Percentiles rank a stretch among this genome's conserved stretches.
These are phyloP conservation scores for Lapara coniferarum DNA, from an alignment of 2,888 invertebrate species.

Conservation along the genomic window DNA sequence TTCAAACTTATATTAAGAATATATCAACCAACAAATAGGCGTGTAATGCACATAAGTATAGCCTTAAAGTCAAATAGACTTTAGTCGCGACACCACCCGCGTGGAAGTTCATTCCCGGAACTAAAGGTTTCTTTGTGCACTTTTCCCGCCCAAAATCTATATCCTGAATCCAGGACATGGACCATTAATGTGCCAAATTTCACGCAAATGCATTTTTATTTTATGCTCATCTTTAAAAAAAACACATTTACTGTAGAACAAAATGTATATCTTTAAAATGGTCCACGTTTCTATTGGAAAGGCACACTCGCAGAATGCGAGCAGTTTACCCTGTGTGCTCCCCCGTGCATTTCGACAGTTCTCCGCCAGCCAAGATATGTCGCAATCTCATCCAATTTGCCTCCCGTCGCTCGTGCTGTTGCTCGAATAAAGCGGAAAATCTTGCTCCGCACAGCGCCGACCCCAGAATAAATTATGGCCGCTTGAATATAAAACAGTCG, in stretches of 20 bases:
- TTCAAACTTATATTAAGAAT: too few species aligned
- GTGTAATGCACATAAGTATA: too few species aligned
- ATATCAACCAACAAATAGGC: too few species aligned
- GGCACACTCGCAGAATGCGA: conserved; percentile 63
- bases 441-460: conserved; percentile 57
- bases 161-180: too few species aligned
- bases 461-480: conserved; percentile 73
- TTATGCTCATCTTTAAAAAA: too few species aligned
- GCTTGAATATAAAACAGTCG: conserved; percentile 60
- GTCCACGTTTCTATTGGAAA: conserved; percentile 62
- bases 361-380: conserved; percentile 74
- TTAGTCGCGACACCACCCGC: too few species aligned
- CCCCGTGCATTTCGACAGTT: conserved; percentile 73
- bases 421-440: conserved; percentile 78
- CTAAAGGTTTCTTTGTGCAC: too few species aligned
- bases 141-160: too few species aligned
- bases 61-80: too few species aligned
- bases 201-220: too few species aligned
- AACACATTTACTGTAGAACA: not conserved
- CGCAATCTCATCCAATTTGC: conserved; percentile 81
- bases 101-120: too few species aligned
- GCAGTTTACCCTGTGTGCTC: conserved; percentile 69
- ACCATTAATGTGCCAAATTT: too few species aligned
- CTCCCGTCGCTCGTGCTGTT: conserved; percentile 70
- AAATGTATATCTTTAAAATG: conserved; percentile 41